A percentile compares a stretch with the other conserved stretches of the same genome.
Evolutionary conservation across 2,888 invertebrate species (phyloP).

Genomic region (Machimus rusticus): DNA sequence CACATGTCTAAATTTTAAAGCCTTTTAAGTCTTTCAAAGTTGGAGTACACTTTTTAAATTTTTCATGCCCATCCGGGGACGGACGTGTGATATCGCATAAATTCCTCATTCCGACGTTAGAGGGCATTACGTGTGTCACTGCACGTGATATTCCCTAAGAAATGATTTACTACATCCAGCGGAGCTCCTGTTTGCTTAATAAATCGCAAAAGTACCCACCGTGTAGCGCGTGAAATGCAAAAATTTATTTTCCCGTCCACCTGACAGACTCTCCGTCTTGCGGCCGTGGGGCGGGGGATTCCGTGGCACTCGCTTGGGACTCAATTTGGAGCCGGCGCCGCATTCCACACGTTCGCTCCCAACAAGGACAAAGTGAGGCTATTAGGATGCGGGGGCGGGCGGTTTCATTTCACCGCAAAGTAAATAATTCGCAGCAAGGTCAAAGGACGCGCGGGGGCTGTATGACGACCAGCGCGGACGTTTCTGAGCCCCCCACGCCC

Average conservation of each 20-base stretch:
- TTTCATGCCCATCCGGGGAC: neutral
- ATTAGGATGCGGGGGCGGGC: neutral
- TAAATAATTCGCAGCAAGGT: neutral
- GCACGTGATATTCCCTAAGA: neutral
- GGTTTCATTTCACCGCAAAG: neutral
- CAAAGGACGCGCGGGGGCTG: neutral
- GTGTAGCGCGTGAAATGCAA: neutral
- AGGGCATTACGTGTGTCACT: neutral
- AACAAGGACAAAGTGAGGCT: constrained; percentile 8
- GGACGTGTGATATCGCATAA: neutral
- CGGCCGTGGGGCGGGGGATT: neutral
- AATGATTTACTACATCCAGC: neutral
- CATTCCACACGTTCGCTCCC: neutral
- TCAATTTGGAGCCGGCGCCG: neutral
- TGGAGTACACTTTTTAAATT: neutral
- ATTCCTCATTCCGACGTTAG: neutral
- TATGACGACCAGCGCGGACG: neutral
- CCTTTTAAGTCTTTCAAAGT: neutral
- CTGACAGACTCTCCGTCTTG: neutral
- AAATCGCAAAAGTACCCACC: neutral
- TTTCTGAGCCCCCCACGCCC: neutral
- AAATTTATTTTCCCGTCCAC: neutral
- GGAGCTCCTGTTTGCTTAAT: neutral
- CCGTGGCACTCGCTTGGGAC: neutral
- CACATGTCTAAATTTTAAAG: neutral